Percentiles rank a stretch among this genome's conserved stretches.
These are phyloP conservation scores for Mechanitis messenoides DNA, from an alignment of 2,888 invertebrate genomes.

Conservation along the genomic window DNA sequence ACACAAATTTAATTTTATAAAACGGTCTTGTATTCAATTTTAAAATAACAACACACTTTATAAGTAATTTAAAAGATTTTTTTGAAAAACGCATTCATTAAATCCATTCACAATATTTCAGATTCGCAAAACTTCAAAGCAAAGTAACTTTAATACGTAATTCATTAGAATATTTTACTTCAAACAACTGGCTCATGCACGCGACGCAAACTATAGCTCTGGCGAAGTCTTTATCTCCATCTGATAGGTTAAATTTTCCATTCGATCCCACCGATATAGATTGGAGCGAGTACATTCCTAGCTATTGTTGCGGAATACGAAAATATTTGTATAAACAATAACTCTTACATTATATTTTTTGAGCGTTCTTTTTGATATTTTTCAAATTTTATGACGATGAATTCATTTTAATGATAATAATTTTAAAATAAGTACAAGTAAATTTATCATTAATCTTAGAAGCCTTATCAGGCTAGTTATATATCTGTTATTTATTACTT, in stretches of 20 bases:
- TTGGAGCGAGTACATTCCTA: conserved; percentile 33
- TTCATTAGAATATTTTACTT: conserved; percentile 29
- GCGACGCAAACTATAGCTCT: conserved; percentile 20
- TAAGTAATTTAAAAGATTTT: too few species aligned
- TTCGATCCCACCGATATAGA: conserved; percentile 30
- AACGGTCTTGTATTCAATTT: too few species aligned
- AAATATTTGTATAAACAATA: conserved; percentile 21
- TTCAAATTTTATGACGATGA: too few species aligned
- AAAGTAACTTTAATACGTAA: conserved; percentile 26
- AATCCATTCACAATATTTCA: conserved; percentile 20
- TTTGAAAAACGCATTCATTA: too few species aligned
- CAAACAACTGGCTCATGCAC: conserved; percentile 28
- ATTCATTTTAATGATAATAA: neutral
- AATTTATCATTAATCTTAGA: neutral
- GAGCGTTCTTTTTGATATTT: too few species aligned
- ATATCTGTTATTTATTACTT: conserved; percentile 3
- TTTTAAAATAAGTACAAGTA: too few species aligned
- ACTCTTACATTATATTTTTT: neutral
- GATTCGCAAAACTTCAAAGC: conserved; percentile 38
- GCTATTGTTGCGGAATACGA: conserved; percentile 28
- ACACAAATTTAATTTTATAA: too few species aligned
- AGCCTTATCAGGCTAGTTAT: conserved; percentile 9
- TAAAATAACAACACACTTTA: too few species aligned
- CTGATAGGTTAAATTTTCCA: conserved; percentile 26
- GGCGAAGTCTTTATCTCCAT: conserved; percentile 21